Percentiles rank a stretch among this genome's conserved stretches.
Evolutionary conservation across 37 sponge, comb jelly and placozoan species (phyloP).

Genomic region (Aphrocallistes beatrix): DNA sequence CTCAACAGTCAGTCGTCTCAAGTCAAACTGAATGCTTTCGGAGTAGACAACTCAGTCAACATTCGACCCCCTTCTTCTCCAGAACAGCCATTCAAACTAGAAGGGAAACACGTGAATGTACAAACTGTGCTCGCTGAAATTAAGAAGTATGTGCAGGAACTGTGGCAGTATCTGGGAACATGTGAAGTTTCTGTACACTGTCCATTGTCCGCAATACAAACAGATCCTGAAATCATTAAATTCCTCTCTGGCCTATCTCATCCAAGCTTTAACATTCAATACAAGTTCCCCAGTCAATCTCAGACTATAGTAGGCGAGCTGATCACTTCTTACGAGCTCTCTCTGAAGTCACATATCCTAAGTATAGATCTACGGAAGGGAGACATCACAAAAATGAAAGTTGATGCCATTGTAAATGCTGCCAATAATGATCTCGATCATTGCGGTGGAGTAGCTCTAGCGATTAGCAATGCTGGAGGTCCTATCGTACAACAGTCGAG

Average conservation of each 20-base stretch:
- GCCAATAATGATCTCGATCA: not conserved
- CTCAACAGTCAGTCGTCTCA: not conserved
- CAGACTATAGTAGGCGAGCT: not conserved
- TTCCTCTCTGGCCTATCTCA: not conserved
- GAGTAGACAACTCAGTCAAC: not conserved
- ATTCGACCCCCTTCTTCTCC: not conserved
- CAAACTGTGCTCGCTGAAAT: not conserved
- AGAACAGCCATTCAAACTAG: not conserved
- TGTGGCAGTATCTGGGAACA: not conserved
- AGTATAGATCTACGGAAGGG: not conserved
- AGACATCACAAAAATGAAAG: not conserved
- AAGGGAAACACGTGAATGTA: not conserved
- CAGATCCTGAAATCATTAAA: not conserved
- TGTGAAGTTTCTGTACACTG: not conserved
- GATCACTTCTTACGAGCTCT: not conserved
- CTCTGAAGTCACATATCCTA: not conserved
- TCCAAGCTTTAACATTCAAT: not conserved
- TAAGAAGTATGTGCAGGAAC: not conserved
- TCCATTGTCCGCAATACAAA: not conserved
- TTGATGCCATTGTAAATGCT: not conserved
- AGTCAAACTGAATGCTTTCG: not conserved
- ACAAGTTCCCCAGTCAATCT: not conserved
- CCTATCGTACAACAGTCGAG: not conserved
- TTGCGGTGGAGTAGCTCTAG: not conserved
- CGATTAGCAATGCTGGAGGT: not conserved